Percentiles rank a stretch among this genome's conserved stretches.
Evolutionary conservation across 2,797 vertebrate genomes (phyloP).

Genomic region (Brachymystax lenok): DNA sequence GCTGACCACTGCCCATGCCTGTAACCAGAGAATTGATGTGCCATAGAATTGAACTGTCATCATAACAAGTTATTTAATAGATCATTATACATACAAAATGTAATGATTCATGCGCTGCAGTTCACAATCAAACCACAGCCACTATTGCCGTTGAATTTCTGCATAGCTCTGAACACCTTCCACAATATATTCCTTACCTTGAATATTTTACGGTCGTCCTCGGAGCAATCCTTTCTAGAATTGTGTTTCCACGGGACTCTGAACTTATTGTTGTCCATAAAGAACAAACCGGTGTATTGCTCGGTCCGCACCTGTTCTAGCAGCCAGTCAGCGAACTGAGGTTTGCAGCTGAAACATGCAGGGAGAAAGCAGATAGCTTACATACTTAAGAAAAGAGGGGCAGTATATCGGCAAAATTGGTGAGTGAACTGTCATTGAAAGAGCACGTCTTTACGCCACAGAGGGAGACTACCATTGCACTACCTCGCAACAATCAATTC

Average conservation of each 20-base stretch:
- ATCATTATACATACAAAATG: background rate
- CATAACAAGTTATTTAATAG: conserved; percentile 7
- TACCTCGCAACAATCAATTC: background rate
- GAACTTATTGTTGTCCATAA: conserved; percentile 71
- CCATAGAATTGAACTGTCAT: conserved; percentile 5
- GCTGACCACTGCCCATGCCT: conserved; percentile 89
- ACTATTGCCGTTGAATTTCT: background rate
- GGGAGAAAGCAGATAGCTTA: background rate
- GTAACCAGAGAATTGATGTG: conserved; percentile 3
- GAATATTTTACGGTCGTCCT: conserved; percentile 83
- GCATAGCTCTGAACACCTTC: background rate
- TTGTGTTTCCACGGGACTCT: conserved; percentile 92
- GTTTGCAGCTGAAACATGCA: conserved; percentile 38
- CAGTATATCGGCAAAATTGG: background rate
- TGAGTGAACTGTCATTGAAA: background rate
- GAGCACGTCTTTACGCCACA: background rate
- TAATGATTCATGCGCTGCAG: conserved; percentile 15
- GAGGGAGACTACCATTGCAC: no score
- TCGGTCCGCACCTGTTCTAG: conserved; percentile 79
- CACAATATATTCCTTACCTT: conserved; percentile 67
- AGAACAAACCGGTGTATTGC: conserved; percentile 76
- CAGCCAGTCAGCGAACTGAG: conserved; percentile 86
- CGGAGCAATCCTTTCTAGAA: conserved; percentile 79
- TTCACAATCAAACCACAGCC: background rate
- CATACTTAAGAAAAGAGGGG: background rate